These are phyloP conservation scores for Isotomurus palustris DNA, from an alignment of 2,888 invertebrate genomes.

Conservation along the genomic window DNA sequence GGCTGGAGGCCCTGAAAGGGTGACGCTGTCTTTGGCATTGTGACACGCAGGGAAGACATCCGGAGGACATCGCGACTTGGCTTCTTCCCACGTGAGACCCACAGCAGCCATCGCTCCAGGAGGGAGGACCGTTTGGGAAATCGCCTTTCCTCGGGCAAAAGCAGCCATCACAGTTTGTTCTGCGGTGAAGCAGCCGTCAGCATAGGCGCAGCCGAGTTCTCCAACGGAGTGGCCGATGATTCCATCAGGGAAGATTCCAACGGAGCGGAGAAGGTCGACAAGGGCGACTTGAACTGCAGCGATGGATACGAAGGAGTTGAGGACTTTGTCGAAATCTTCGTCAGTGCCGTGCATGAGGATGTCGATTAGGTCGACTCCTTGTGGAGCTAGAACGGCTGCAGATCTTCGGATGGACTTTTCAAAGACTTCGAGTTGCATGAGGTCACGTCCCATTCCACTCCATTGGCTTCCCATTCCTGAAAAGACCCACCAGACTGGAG, in stretches of 20 bases:
- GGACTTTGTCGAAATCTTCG: constrained; percentile 73
- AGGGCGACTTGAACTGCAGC: constrained; percentile 94
- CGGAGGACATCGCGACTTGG: constrained; percentile 66
- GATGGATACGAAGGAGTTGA: constrained; percentile 88
- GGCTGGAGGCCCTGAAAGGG: constrained; percentile 80
- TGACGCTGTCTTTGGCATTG: constrained; percentile 89
- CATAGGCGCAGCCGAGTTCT: constrained; percentile 92
- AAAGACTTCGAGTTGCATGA: constrained; percentile 79
- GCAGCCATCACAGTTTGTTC: constrained; percentile 92
- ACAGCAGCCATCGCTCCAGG: constrained; percentile 88
- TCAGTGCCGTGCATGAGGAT: constrained; percentile 72
- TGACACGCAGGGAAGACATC: constrained; percentile 87
- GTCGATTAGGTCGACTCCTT: constrained; percentile 76
- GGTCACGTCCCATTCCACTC: constrained; percentile 70
- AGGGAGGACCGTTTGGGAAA: constrained; percentile 54
- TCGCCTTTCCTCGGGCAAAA: constrained; percentile 84
- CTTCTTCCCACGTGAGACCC: constrained; percentile 82
- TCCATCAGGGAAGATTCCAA: constrained; percentile 82
- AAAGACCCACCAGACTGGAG: constrained; percentile 91
- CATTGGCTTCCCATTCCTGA: constrained; percentile 75
- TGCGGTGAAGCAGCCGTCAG: constrained; percentile 83
- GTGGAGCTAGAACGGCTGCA: constrained; percentile 69
- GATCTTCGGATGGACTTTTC: constrained; percentile 70
- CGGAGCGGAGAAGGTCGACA: constrained; percentile 73
- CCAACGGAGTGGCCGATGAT: constrained; percentile 95